These are phyloP conservation scores for Selenia dentaria DNA, from an alignment of 2,888 invertebrate species.

Conservation along the genomic window DNA sequence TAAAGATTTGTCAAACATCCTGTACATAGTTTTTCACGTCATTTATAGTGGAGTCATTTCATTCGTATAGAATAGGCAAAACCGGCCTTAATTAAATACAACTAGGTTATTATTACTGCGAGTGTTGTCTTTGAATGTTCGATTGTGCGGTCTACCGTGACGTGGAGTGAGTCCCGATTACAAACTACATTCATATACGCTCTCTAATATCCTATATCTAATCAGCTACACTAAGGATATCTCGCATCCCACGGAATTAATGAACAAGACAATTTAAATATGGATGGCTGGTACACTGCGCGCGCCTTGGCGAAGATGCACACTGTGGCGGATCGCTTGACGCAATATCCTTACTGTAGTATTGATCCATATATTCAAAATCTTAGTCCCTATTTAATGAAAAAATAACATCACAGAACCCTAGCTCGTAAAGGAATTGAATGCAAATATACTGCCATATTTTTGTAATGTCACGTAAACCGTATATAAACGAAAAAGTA, in stretches of 20 bases:
- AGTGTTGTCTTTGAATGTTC: constrained; percentile 45
- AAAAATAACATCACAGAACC: constrained; percentile 35
- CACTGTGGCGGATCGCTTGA: too few relatives aligned
- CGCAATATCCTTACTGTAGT: too few relatives aligned
- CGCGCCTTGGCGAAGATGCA: too few relatives aligned
- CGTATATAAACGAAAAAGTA: constrained; percentile 50
- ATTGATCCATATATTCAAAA: constrained; percentile 1
- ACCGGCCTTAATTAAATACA: constrained; percentile 71
- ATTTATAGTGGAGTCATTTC: constrained; percentile 57
- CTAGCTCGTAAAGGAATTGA: constrained; percentile 72
- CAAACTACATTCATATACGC: constrained; percentile 29
- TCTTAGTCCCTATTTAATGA: constrained; percentile 14
- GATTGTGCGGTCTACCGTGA: constrained; percentile 40
- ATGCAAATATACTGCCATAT: constrained; percentile 79
- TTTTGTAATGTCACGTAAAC: constrained; percentile 61
- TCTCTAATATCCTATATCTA: constrained; percentile 25
- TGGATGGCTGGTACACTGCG: too few relatives aligned
- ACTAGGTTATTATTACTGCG: constrained; percentile 52
- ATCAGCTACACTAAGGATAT: too few relatives aligned
- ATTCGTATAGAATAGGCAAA: constrained; percentile 77
- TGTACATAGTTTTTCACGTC: constrained; percentile 63
- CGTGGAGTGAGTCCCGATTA: constrained; percentile 23
- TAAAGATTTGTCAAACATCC: constrained; percentile 72
- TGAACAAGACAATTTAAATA: too few relatives aligned
- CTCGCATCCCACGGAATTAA: too few relatives aligned